Conservation (phyloP, 2,113 vertebrate genomes). For the Piaya cayana region DNA sequence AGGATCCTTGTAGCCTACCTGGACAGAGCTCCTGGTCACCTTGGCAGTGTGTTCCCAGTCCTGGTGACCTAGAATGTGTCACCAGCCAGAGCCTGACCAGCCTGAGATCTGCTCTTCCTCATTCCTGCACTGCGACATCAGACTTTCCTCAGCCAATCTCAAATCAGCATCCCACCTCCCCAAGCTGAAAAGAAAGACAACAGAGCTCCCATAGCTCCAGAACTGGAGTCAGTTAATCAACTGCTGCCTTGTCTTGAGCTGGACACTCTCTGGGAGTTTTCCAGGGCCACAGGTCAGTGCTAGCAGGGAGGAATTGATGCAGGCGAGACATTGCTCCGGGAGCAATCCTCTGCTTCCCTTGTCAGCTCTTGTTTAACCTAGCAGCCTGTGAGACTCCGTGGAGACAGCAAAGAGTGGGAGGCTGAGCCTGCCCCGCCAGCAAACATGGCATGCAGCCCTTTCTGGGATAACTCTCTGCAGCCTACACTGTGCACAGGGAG, state of each 20-base stretch:
- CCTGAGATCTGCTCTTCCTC: background rate
- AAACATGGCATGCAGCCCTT: background rate
- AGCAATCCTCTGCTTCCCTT: background rate
- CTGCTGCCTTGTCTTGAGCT: background rate
- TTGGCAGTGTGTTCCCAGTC: background rate
- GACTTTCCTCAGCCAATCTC: background rate
- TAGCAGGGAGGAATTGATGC: background rate
- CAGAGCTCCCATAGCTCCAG: background rate
- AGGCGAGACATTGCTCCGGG: background rate
- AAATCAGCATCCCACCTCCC: background rate
- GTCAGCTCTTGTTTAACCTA: background rate
- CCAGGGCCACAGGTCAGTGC: background rate
- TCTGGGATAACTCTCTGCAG: background rate
- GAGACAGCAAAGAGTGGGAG: background rate
- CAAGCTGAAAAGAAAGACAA: fast-evolving
- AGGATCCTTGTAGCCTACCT: fast-evolving
- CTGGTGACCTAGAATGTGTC: background rate
- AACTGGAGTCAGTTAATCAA: background rate
- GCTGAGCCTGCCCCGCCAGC: background rate
- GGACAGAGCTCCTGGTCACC: background rate
- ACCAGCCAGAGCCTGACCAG: background rate
- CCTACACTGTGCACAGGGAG: background rate
- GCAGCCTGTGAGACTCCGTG: background rate
- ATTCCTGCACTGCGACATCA: background rate
- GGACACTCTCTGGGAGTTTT: background rate